These are phyloP conservation scores for Apantesis nais DNA, from an alignment of 2,888 invertebrate genomes.

Conservation along the genomic window DNA sequence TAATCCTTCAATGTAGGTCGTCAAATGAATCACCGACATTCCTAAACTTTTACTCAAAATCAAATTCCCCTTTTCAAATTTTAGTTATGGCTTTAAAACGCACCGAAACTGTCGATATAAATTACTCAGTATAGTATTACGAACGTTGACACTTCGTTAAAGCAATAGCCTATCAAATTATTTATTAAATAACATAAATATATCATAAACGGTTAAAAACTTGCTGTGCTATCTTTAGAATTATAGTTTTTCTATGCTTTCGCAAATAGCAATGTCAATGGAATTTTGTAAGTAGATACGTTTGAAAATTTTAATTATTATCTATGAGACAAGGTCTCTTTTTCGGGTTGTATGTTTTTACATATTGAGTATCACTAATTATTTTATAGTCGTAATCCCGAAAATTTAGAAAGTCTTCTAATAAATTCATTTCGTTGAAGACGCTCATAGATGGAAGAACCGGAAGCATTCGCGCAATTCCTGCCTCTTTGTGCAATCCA, in stretches of 20 bases:
- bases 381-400: conserved; percentile 75
- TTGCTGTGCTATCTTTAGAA: too few species aligned
- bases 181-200: too few species aligned
- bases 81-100: too few species aligned
- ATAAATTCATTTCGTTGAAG: conserved; percentile 69
- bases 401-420: conserved; percentile 75
- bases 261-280: not conserved
- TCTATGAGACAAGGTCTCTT: conserved; percentile 42
- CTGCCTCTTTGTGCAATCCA: conserved; percentile 70
- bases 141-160: too few species aligned
- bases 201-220: too few species aligned
- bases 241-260: not conserved
- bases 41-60: too few species aligned
- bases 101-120: too few species aligned
- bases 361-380: conserved; percentile 62
- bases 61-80: too few species aligned
- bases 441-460: conserved; percentile 70
- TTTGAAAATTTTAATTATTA: conserved; percentile 35
- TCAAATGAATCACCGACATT: too few species aligned
- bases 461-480: conserved; percentile 62
- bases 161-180: too few species aligned
- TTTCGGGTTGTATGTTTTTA: conserved; percentile 63
- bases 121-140: too few species aligned
- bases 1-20: too few species aligned
- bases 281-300: not conserved